phyloP scores from a whole-genome alignment of 2,113 vertebrate genomes.

The Sisor rabdophorus region DNA sequence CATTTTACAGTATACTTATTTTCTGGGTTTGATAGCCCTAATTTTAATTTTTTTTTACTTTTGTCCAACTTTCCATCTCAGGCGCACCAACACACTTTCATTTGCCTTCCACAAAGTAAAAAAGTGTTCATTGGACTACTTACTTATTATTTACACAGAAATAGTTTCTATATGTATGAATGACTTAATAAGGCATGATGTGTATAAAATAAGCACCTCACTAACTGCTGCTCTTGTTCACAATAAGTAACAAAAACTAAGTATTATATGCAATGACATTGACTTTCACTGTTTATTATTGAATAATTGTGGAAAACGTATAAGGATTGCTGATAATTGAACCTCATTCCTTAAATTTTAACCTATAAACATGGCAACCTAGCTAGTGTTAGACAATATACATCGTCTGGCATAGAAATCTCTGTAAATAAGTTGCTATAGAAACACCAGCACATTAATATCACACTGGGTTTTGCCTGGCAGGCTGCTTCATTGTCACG shows the following conservation, averaged over 20 bases:
- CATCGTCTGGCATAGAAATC: not conserved
- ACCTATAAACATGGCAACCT: not conserved
- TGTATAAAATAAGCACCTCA: slow-evolving; percentile 1
- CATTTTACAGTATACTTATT: too few species aligned
- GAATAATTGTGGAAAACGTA: not conserved
- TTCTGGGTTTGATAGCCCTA: too few species aligned
- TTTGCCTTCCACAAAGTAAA: not conserved
- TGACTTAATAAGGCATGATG: not conserved
- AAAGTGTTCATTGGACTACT: not conserved
- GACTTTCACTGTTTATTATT: not conserved
- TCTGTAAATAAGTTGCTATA: not conserved
- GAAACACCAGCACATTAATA: not conserved
- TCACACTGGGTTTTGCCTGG: not conserved
- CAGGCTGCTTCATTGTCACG: not conserved
- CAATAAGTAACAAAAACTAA: not conserved
- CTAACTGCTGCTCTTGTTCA: not conserved
- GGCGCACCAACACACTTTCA: too few species aligned
- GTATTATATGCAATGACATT: not conserved
- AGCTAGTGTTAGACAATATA: not conserved
- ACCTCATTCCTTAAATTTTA: not conserved
- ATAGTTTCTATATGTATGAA: not conserved
- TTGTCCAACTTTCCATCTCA: not conserved
- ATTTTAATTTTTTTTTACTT: too few species aligned
- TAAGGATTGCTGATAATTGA: not conserved
- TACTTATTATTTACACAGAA: not conserved